phyloP scores from a whole-genome alignment of 2,113 vertebrate species.

The Hyperopisus bebe region DNA sequence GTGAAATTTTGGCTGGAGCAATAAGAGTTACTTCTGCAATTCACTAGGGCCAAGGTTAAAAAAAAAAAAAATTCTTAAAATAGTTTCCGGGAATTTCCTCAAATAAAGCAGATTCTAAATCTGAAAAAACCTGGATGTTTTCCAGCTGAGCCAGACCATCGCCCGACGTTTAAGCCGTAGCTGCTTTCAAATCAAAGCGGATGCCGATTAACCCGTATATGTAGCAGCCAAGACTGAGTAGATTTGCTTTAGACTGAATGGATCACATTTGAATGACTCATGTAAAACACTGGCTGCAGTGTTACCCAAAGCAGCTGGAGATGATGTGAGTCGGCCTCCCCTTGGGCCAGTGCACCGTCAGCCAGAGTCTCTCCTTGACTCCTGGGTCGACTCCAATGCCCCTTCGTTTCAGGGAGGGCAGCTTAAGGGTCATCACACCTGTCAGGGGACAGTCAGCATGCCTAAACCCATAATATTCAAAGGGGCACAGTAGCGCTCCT shows the following conservation, averaged over 20 bases:
- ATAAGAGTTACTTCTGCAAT: neutral
- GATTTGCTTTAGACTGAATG: neutral
- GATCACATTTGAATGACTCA: neutral
- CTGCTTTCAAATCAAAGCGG: neutral
- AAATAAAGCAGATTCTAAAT: neutral
- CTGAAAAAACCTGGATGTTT: neutral
- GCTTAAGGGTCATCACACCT: conserved; percentile 80
- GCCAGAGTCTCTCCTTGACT: conserved; percentile 89
- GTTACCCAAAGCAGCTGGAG: conserved; percentile 86
- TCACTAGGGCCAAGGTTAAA: neutral
- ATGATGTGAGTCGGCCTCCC: conserved; percentile 65
- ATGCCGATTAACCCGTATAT: neutral
- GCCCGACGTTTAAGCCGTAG: neutral
- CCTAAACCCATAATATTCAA: neutral
- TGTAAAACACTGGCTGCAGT: neutral
- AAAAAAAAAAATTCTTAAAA: neutral
- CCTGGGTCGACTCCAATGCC: conserved; percentile 68
- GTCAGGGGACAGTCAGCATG: rapidly evolving
- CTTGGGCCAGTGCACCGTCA: conserved; percentile 79
- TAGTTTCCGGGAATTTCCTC: neutral
- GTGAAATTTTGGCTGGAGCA: neutral
- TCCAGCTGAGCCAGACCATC: neutral
- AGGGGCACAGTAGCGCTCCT: neutral
- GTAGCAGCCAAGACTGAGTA: neutral
- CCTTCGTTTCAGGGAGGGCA: conserved; percentile 83